phyloP scores from a whole-genome alignment of 2,797 vertebrate genomes.

The Platalea minor region DNA sequence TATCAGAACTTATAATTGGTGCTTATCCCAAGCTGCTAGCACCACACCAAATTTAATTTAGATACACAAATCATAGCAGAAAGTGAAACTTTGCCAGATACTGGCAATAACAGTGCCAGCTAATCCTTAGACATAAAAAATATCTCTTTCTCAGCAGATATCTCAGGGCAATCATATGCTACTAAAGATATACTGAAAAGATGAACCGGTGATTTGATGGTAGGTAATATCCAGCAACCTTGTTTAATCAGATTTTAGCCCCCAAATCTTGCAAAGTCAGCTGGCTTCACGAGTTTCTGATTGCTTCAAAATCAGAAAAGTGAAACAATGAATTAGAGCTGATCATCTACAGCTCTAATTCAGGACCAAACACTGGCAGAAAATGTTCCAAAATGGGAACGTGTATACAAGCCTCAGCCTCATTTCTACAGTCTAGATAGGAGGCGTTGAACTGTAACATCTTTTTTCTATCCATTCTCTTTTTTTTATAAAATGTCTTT shows the following conservation, averaged over 20 bases:
- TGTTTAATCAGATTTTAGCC: constrained; percentile 40
- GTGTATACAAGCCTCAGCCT: background rate
- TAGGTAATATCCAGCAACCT: constrained; percentile 1
- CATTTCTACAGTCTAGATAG: background rate
- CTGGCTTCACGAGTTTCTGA: background rate
- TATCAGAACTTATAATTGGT: background rate
- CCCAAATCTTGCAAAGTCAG: constrained; percentile 32
- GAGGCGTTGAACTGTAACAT: background rate
- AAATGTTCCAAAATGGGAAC: background rate
- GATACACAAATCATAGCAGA: constrained; percentile 19
- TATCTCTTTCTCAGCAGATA: background rate
- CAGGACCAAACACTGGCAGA: background rate
- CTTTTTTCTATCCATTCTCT: background rate
- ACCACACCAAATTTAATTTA: constrained; percentile 38
- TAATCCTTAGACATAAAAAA: constrained; percentile 17
- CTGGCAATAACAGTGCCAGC: background rate
- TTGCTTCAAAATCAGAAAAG: constrained; percentile 45
- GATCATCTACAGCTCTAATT: constrained; percentile 2
- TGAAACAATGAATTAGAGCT: constrained; percentile 36
- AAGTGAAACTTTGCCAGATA: constrained; percentile 23
- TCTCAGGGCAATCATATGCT: background rate
- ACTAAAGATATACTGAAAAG: background rate
- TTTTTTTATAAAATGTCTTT: background rate
- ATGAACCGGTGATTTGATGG: background rate
- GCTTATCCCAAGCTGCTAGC: constrained; percentile 5